Percentiles rank a stretch among this genome's conserved stretches.
Evolutionary conservation across 2,797 vertebrate species (phyloP).

Genomic region (Ceryle rudis): DNA sequence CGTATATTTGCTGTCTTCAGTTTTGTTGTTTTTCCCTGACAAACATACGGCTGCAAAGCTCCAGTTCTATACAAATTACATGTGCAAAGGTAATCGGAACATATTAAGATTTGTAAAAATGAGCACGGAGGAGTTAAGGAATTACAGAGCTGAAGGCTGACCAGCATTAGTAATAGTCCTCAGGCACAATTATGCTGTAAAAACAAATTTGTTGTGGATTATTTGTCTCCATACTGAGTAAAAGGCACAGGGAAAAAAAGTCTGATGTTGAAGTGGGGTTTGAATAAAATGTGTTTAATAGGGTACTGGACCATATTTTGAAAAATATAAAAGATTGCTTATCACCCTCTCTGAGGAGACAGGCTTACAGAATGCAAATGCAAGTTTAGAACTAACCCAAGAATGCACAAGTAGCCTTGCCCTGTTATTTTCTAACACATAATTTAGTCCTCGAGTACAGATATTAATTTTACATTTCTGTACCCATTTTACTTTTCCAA

Average conservation of each 20-base stretch:
- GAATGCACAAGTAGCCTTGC: neutral
- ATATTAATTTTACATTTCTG: neutral
- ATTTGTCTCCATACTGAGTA: neutral
- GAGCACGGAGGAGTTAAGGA: neutral
- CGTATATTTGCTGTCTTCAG: accelerated
- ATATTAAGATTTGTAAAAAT: neutral
- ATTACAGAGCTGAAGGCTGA: neutral
- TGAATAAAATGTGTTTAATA: neutral
- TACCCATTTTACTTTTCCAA: neutral
- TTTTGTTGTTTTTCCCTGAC: neutral
- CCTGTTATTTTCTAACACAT: neutral
- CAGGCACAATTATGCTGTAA: accelerated
- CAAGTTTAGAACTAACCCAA: neutral
- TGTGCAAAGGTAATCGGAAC: no score
- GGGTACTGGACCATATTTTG: neutral
- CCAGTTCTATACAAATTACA: accelerated
- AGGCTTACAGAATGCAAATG: neutral
- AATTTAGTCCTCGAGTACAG: neutral
- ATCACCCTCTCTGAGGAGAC: neutral
- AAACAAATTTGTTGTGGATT: neutral
- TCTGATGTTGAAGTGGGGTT: neutral
- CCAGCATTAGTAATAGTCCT: neutral
- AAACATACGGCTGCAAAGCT: neutral
- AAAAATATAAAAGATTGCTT: neutral
- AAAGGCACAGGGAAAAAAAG: neutral